Evolutionary conservation across 2,113 vertebrate species (phyloP).

Genomic region (Sylvicapra grimmia): DNA sequence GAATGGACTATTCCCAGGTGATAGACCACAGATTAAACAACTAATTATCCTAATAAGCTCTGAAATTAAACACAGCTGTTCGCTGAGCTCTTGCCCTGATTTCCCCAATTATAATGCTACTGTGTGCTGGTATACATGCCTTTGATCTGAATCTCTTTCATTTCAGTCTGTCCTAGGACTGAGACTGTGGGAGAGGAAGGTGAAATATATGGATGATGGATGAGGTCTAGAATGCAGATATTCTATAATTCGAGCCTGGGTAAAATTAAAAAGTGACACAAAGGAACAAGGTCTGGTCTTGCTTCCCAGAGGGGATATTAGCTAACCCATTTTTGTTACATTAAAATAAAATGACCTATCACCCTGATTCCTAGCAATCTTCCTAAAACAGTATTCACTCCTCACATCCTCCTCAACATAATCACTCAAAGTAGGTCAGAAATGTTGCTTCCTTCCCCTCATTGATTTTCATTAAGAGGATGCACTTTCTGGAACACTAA

Average conservation of each 20-base stretch:
- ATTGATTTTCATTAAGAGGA: conserved; percentile 56
- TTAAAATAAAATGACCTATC: conserved; percentile 41
- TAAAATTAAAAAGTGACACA: conserved; percentile 38
- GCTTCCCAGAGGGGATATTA: neutral
- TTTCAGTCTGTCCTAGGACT: neutral
- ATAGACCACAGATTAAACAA: neutral
- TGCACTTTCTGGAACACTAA: conserved; percentile 49
- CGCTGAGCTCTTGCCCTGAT: neutral
- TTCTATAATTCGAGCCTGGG: neutral
- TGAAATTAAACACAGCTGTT: conserved; percentile 46
- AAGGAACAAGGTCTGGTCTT: neutral
- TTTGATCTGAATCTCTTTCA: neutral
- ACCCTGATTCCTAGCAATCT: conserved; percentile 17
- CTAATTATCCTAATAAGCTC: neutral
- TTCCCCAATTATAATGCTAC: neutral
- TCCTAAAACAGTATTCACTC: neutral
- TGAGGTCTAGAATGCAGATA: neutral
- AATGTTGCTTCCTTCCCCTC: conserved; percentile 33
- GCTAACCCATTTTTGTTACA: conserved; percentile 14
- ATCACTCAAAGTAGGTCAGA: conserved; percentile 62
- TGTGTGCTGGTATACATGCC: neutral
- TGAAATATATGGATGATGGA: neutral
- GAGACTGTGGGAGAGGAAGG: neutral
- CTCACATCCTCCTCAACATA: neutral
- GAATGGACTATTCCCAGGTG: neutral